These are phyloP conservation scores for Torymus tubicola DNA, from an alignment of 2,888 invertebrate species.

Conservation along the genomic window DNA sequence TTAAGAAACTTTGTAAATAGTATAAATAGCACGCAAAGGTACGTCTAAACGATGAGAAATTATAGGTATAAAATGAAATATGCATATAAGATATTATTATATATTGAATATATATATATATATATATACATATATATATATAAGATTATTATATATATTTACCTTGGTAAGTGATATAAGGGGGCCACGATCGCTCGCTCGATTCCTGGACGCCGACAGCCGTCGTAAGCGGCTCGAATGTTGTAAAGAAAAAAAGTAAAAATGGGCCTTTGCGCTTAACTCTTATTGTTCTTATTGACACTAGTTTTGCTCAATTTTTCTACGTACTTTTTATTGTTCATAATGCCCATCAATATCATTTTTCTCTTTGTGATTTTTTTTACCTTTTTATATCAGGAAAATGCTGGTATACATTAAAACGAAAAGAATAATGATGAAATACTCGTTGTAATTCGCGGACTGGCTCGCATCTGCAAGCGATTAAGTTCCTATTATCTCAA, in stretches of 20 bases:
- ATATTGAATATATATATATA: constrained; percentile 69
- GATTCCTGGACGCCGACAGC: constrained; percentile 61
- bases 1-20: constrained; percentile 70
- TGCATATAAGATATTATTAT: constrained; percentile 75
- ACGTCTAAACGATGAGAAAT: constrained; percentile 68
- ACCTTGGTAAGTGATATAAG: constrained; percentile 75
- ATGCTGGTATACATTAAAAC: not conserved
- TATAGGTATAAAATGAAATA: constrained; percentile 75
- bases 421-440: constrained; percentile 7
- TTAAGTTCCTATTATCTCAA: constrained; percentile 71
- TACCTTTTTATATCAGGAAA: constrained; percentile 1
- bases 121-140: constrained; percentile 66
- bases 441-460: constrained; percentile 35
- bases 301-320: constrained; percentile 50
- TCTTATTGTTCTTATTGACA: constrained; percentile 52
- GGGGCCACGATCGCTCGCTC: constrained; percentile 70
- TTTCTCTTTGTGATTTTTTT: constrained; percentile 28
- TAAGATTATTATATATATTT: constrained; percentile 71
- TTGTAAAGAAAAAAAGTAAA: constrained; percentile 42
- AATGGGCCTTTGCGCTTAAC: constrained; percentile 45
- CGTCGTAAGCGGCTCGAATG: constrained; percentile 44
- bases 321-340: constrained; percentile 44
- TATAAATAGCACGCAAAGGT: constrained; percentile 72
- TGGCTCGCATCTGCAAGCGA: constrained; percentile 62
- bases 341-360: constrained; percentile 32